Evolutionary conservation across 2,888 invertebrate genomes (phyloP), one percentile per base, ranked within the genome.

Genomic region (Cantharis nigra): DNA sequence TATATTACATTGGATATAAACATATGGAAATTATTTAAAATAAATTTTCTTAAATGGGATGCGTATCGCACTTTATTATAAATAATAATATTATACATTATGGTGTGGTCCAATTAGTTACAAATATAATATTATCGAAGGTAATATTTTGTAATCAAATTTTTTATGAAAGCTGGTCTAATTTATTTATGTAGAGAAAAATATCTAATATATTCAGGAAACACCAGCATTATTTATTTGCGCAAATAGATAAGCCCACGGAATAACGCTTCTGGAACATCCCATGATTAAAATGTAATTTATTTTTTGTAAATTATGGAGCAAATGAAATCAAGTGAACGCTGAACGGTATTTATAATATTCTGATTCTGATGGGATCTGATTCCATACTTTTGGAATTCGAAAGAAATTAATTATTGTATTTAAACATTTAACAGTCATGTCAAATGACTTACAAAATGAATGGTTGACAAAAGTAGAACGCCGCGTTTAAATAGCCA

Each of bases 391-490:
- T 13, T 49, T 49, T 49, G 49, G 49, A 49, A 49, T 49, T n/a
- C 7, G 7, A 49, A n/a, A 49, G 7, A n/a, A n/a, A 49, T 49
- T 49, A 49, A n/a, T 49, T 49, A 7, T 49, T 49, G n/a, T 49
- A n/a, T 49, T 49, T n/a, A 2, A 49, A 49, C 49, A n/a, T 49
- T 49, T 49, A 49, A 49, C 49, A 49, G n/a, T 49, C 9, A n/a
- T 49, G 49, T 2, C n/a, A 9, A n/a, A n/a, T 49, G 49, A n/a
- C n/a, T 49, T 49, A n/a, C 4, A 49, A n/a, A 49, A 49, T 49
- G 2, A 49, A 49, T n/a, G 78, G 82, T 80, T 82, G 83, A 82
- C 83, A 81, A 81, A 81, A 83, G 82, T 75, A 72, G 78, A 78
- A 75, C 72, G 72, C 5, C 23, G 75, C 78, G 64, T 63, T 69